phyloP scores from a whole-genome alignment of 1,140 invertebrate genomes.

The Drosophila miranda region DNA sequence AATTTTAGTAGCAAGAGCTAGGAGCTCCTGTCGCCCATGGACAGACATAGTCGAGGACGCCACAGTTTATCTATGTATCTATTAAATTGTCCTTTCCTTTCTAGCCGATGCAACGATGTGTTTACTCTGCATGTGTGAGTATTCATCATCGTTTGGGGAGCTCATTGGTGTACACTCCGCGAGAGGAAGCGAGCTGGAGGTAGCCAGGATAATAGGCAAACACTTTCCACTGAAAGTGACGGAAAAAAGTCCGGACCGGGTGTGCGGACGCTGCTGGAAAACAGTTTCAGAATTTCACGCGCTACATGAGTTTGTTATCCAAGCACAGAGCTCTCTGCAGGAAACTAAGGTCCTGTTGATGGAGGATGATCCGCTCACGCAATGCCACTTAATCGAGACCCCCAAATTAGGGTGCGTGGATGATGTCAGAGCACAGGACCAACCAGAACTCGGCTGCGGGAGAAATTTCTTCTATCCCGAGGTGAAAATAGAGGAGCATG shows the following conservation, averaged over 20 bases:
- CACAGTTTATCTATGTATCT: slow-evolving; percentile 7
- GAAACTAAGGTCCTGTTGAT: slow-evolving; percentile 56
- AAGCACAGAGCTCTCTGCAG: slow-evolving; percentile 57
- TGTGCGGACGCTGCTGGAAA: slow-evolving; percentile 69
- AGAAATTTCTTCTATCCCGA: slow-evolving; percentile 68
- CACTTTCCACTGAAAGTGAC: slow-evolving; percentile 54
- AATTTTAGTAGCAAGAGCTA: not conserved
- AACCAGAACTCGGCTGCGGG: slow-evolving; percentile 15
- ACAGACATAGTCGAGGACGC: slow-evolving; percentile 5
- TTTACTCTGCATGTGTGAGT: slow-evolving; percentile 65
- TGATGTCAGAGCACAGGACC: slow-evolving; percentile 3
- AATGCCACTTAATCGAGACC: slow-evolving; percentile 28
- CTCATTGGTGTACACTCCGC: slow-evolving; percentile 52
- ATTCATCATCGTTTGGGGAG: slow-evolving; percentile 23
- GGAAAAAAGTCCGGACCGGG: slow-evolving; percentile 32
- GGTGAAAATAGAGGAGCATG: slow-evolving; percentile 74
- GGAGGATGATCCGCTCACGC: slow-evolving; percentile 65
- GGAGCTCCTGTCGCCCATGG: not conserved
- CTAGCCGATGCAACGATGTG: slow-evolving; percentile 30
- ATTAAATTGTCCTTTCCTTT: slow-evolving; percentile 3
- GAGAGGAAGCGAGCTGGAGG: slow-evolving; percentile 40
- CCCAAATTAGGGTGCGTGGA: slow-evolving; percentile 12
- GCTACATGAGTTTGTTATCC: slow-evolving; percentile 67
- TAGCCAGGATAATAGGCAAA: slow-evolving; percentile 53
- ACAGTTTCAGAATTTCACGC: slow-evolving; percentile 65